Base-by-base conservation (phyloP, 2,113 vertebrate species). In the Sander lucioperca region DNA sequence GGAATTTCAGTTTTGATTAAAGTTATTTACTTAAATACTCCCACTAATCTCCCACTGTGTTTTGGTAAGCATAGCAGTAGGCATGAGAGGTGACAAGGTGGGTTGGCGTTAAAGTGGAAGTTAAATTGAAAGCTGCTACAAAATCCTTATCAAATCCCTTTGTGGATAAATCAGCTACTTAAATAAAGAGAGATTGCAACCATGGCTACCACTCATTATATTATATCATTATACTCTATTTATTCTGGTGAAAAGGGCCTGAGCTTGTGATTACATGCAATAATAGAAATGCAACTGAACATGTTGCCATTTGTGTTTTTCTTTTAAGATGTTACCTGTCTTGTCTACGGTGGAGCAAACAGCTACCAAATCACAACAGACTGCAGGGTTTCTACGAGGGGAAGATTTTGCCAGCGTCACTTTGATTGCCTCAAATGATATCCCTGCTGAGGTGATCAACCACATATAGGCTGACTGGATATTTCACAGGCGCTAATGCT, bases 391-490 rank as follows among this genome's bases (percentile, higher is more conserved):
- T 66, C 77, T 33, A 58, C 27, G 3, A 67, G 51, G 76, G 65
- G 21, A 78, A 71, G 78, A 86, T 45, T 72, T 48, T 85, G 16
- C 70, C 61, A 25, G 87, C 69, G 76, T 80, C 77, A 76, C 71
- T 82, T 62, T 89, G 89, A 93, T 91, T 86, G 79, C 80, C 69
- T 87, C 65, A 78, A 88, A 89, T 77, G 77, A 86, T 90, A 74
- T 80, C 69, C 89, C 87, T 65, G 87, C 92, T 84, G 90, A 87
- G 92, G 87, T 89, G 89, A 91, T 90, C 86, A 86, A 82, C 65
- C 69, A 36, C 75, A 85, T 64, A 85, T 36, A 77, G 87, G 63
- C 83, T 90, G 88, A 92, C 88, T 90, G 83, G 83, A 80, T 88
- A 91, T 88, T 87, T 93, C 88, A 88, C 77, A 86, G 74, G 84